A percentile compares a stretch with the other conserved stretches of the same genome.
Conservation (phyloP, 2,888 invertebrate genomes). For the Plutella xylostella region DNA sequence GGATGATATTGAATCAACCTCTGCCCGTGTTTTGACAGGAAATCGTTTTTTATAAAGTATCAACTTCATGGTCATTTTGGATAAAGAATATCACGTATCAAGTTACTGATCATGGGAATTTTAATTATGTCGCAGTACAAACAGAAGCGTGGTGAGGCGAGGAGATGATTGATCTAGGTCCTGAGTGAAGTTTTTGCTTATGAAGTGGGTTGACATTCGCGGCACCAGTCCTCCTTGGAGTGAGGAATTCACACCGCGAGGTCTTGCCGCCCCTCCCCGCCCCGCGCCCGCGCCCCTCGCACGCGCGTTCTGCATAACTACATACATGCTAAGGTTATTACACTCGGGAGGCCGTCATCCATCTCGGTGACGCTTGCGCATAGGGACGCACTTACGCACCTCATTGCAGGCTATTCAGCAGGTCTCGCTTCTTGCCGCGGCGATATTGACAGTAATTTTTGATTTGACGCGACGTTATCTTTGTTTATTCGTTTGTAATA, state of each 20-base stretch:
- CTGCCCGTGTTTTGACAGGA: no score
- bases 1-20: no score
- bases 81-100: neutral
- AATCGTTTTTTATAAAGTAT: neutral
- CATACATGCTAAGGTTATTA: conserved; percentile 39
- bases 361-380: conserved; percentile 22
- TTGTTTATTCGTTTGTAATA: no score
- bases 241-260: conserved; percentile 33
- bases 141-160: no score
- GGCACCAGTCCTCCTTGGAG: conserved; percentile 35
- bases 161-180: no score
- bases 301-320: conserved; percentile 28
- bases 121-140: no score
- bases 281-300: conserved; percentile 19
- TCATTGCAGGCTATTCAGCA: conserved; percentile 22
- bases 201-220: conserved; percentile 11
- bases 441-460: no score
- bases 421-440: no score
- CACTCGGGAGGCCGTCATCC: conserved; percentile 34
- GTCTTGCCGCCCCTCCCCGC: conserved; percentile 8
- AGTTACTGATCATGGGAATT: neutral
- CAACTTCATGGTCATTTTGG: neutral
- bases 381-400: conserved; percentile 23
- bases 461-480: no score
- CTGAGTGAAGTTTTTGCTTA: no score